Base-by-base conservation (phyloP, 2,888 invertebrate genomes). In the Xestia c-nigrum region DNA sequence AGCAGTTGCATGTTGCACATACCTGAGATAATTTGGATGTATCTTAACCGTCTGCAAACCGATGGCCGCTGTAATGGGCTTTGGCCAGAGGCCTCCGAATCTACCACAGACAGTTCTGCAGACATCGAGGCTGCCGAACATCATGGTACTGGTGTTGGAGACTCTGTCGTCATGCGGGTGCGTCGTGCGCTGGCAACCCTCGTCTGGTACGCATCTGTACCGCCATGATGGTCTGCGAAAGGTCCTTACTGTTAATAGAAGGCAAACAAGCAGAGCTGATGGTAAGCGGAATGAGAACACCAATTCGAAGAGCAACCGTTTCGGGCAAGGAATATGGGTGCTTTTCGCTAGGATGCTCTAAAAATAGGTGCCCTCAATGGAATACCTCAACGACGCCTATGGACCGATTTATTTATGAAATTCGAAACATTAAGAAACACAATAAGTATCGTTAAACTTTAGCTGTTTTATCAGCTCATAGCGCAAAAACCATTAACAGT, bases 41-140 rank as follows among this genome's bases (percentile, higher is more conserved):
- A 98, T 97, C 77, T 94, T 94, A 0, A 97, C 94, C 0, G 97
- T 95, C 81, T 95, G 94, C 79, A 84, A 88, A 74, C 95, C 93
- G 5, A 96, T 83, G 0, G 95, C 95, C 0, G 95, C 96, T 0
- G 95, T 96, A 2, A 97, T 97, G 0, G 98, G 98, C 88, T 95
- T 94, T 0, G 98, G 98, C 98, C 98, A 98, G 24, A 98, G 95
- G 0, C 97, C 97, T 0, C 98, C 98, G 87, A 97, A 97, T 55
- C 97, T 93, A 0, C 98, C 98, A 86, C 98, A 98, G 0, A 97
- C 97, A 10, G 98, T 95, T 38, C 98, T 96, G 87, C 98, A 98
- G 61, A 97, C 95, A 78, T 97, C 97, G 83, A 98, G 92, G 73
- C 97, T 97, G 57, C 92, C 89, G 88, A 94, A 97, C 21, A 91